Evolutionary conservation across 2,888 invertebrate species (phyloP).

Genomic region (Sarcophaga subvicina): DNA sequence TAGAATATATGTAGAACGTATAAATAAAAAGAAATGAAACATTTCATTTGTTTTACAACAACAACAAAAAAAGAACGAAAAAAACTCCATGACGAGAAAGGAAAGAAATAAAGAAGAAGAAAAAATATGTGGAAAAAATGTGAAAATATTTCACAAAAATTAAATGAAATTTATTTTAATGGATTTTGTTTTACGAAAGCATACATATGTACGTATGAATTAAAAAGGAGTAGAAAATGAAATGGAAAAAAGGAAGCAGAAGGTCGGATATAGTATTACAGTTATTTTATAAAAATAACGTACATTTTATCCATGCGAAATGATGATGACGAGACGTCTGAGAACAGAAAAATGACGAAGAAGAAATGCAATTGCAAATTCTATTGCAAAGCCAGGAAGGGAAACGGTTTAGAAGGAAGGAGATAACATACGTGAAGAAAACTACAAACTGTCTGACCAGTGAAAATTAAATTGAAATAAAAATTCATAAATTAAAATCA

Average conservation of each 20-base stretch:
- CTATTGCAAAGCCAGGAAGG: too few relatives aligned
- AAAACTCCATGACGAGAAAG: conserved; percentile 24
- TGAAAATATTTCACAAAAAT: conserved; percentile 49
- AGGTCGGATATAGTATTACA: conserved; percentile 21
- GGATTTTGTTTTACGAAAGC: conserved; percentile 31
- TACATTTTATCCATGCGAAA: not conserved
- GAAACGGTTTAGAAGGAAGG: too few relatives aligned
- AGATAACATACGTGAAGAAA: too few relatives aligned
- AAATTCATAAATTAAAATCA: too few relatives aligned
- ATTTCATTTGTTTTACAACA: conserved; percentile 46
- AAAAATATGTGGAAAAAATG: conserved; percentile 48
- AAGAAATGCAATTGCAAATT: not conserved
- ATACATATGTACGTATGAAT: not conserved
- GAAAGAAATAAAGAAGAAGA: conserved; percentile 14
- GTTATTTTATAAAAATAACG: conserved; percentile 54
- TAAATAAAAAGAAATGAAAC: not conserved
- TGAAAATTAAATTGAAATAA: too few relatives aligned
- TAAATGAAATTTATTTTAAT: conserved; percentile 68
- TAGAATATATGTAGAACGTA: conserved; percentile 14
- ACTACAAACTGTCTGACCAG: too few relatives aligned
- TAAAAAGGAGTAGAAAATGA: not conserved
- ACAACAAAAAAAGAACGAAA: not conserved
- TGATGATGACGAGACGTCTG: conserved; percentile 67
- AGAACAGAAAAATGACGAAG: conserved; percentile 1
- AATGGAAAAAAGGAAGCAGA: not conserved